Base-by-base conservation (phyloP, 2,797 vertebrate genomes). In the Mionectes olivaceus region DNA sequence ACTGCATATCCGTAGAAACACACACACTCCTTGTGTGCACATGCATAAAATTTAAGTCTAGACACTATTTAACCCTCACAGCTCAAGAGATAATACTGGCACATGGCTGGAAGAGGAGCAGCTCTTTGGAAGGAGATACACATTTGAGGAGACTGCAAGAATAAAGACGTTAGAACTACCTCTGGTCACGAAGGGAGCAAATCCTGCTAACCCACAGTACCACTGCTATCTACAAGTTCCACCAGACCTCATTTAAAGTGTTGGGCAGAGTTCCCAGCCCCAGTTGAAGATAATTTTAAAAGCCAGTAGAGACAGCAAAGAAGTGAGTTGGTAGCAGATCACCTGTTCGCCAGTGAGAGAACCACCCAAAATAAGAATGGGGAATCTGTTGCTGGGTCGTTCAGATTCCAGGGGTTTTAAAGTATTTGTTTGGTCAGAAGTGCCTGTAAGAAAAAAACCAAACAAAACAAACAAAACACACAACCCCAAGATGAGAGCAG, bases 131-230 rank as follows among this genome's bases (percentile, higher is more conserved):
- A 69, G 27, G 33, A 46, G 2, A 1, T 9, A 19, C n/a, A 25
- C 9, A 4, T 21, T 19, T 0, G 0, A 60, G n/a, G 39, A 69
- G 30, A 43, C 18, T 2, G 2, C 0, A 3, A 56, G 23, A 28
- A 43, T 5, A 47, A 4, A 3, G 21, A 83, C 70, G 24, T 6
- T 1, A 1, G 32, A 57, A 39, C 2, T 3, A 17, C 0, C 10
- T 12, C 39, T 24, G 19, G 65, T 30, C 13, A 9, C 14, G 28
- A 88, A 83, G 23, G 15, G 18, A 75, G 30, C 69, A 67, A 88
- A 63, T 37, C 27, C 57, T 44, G n/a, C 52, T 64, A 32, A 19
- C 55, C 68, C 30, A 5, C 55, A 68, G 13, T 3, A 21, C 30
- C n/a, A 30, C 24, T 78, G 61, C 57, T 87, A 33, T 33, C n/a